Evolutionary conservation across 2,888 invertebrate genomes (phyloP).

Genomic region (Hydrotaea cyrtoneurina): DNA sequence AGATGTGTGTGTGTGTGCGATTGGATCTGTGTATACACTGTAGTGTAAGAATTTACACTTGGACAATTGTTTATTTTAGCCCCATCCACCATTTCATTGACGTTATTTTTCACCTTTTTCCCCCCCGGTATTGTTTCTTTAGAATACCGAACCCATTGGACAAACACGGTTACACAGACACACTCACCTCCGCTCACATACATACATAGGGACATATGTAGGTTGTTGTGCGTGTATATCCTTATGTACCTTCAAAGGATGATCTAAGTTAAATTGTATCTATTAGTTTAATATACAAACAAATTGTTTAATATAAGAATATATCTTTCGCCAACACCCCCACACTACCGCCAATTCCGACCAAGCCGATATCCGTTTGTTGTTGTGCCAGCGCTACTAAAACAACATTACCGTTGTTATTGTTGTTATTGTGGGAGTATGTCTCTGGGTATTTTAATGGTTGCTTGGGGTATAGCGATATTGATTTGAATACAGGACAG

Average conservation of each 20-base stretch:
- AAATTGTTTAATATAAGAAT: slow-evolving; percentile 58
- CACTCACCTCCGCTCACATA: not conserved
- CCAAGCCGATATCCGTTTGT: slow-evolving; percentile 4
- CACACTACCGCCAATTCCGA: not conserved
- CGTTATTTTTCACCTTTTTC: not conserved
- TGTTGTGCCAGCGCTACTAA: not conserved
- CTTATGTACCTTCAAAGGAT: slow-evolving; percentile 11
- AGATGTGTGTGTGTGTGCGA: not conserved
- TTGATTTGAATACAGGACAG: slow-evolving; percentile 33
- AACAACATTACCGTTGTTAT: not conserved
- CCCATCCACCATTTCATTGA: not conserved
- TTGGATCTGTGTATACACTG: too few species aligned
- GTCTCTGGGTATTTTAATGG: slow-evolving; percentile 25
- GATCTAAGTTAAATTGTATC: slow-evolving; percentile 55
- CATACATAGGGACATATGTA: not conserved
- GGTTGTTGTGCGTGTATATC: slow-evolving; percentile 17
- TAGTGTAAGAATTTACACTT: not conserved
- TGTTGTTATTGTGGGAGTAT: not conserved
- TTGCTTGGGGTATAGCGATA: slow-evolving; percentile 8
- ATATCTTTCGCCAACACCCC: not conserved
- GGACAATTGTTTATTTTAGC: slow-evolving; percentile 27
- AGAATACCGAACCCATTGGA: slow-evolving; percentile 38
- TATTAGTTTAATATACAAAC: slow-evolving; percentile 62
- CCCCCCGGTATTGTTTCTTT: not conserved
- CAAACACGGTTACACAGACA: slow-evolving; percentile 2